Base-by-base conservation (phyloP, 2,113 vertebrate species). In the Triplophysa tibetana region DNA sequence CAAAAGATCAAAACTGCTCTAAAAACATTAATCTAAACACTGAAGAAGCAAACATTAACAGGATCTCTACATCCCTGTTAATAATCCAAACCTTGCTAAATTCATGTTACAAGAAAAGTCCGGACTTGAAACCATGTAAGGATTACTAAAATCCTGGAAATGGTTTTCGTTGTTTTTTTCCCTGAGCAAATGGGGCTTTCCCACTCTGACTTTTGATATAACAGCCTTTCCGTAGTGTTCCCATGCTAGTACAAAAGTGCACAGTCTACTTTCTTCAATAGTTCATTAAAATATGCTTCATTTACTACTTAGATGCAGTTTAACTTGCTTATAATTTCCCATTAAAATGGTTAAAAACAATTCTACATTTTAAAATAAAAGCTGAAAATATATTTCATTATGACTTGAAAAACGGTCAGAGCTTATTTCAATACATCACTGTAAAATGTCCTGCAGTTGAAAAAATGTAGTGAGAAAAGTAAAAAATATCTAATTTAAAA, bases 151-250 rank as follows among this genome's bases (percentile, higher is more conserved):
- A 50, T 77, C 63, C 70, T 24, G 21, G 17, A 72, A 54, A 69
- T 60, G 69, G 54, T 45, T 17, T 43, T 48, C 62, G 58, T 68
- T 29, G 52, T 50, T 50, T 61, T 73, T 24, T 70, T 70, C 48
- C 61, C 45, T 29, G 61, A 69, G 48, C 19, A 58, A 67, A 16
- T 78, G 63, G 64, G 77, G 54, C 70, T 75, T 79, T 79, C 58
- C 70, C 64, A 69, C n/a, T 79, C 70, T 83, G 77, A 83, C 64
- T 41, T 69, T 68, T 75, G 54, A 38, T 23, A 38, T 45, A 60
- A 41, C 33, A 21, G 41, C n/a, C n/a, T 75, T 16, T 45, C 63
- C 50, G 67, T 41, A 62, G 43, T 29, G 41, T 5, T n/a, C 8
- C 11, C 43, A 76, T 65, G 62, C 48, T 66, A 23, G 24, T 6